Conservation (phyloP, 2,888 invertebrate species). For the Neoscelio sp. region DNA sequence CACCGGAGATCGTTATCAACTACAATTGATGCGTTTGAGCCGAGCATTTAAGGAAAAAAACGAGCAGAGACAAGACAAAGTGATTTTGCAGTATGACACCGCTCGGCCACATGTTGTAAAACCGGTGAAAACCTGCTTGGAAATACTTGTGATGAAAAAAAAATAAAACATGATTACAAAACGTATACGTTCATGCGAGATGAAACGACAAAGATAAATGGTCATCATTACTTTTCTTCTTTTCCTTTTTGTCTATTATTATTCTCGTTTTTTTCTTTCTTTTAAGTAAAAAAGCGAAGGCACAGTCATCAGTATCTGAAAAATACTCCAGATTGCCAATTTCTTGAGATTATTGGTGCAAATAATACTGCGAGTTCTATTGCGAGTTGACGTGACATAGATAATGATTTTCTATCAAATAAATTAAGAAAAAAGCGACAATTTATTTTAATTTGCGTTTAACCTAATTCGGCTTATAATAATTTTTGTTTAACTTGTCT, state of each 20-base stretch:
- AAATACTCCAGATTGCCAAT: slow-evolving; percentile 58
- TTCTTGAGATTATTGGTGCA: slow-evolving; percentile 56
- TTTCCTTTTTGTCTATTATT: slow-evolving; percentile 14
- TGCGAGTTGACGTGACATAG: slow-evolving; percentile 24
- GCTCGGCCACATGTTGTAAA: too few relatives aligned
- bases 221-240: slow-evolving; percentile 2
- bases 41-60: too few relatives aligned
- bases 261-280: slow-evolving; percentile 16
- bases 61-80: too few relatives aligned
- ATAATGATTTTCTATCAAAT: slow-evolving; percentile 16
- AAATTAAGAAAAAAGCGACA: slow-evolving; percentile 35
- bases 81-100: too few relatives aligned
- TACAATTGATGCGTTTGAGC: too few relatives aligned
- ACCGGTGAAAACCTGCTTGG: too few relatives aligned
- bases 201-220: slow-evolving; percentile 6
- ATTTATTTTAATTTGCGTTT: neutral
- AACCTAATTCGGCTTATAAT: slow-evolving; percentile 18
- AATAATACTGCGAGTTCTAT: slow-evolving; percentile 66
- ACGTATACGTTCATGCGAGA: slow-evolving; percentile 28
- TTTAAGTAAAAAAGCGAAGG: slow-evolving; percentile 67
- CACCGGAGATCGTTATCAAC: too few relatives aligned
- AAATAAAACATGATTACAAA: slow-evolving; percentile 43
- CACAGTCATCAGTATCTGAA: slow-evolving; percentile 67
- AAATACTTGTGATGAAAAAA: slow-evolving; percentile 8
- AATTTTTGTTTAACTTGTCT: neutral